Conservation (phyloP, 2,888 invertebrate genomes). For the Drosophila neoperkinsi region DNA sequence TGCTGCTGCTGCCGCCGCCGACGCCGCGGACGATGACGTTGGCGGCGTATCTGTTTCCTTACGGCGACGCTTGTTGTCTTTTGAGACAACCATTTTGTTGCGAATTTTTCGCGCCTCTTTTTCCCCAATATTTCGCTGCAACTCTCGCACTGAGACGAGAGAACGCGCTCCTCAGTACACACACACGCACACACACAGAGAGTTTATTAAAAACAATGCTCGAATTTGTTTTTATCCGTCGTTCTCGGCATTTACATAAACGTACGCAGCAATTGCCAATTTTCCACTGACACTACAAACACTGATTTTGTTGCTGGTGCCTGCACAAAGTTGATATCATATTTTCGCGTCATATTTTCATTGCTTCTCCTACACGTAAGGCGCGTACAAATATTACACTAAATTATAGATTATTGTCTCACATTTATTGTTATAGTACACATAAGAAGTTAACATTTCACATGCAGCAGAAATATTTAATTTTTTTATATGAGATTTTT, state of each 20-base stretch:
- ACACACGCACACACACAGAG: not conserved
- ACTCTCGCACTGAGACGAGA: conserved; percentile 27
- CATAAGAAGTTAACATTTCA: conserved; percentile 55
- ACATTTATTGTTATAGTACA: conserved; percentile 38
- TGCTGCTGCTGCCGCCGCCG: conserved; percentile 45
- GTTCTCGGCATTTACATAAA: conserved; percentile 57
- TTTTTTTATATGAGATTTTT: conserved; percentile 66
- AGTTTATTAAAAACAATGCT: conserved; percentile 33
- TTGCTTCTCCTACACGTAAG: conserved; percentile 30
- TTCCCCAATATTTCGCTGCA: conserved; percentile 53
- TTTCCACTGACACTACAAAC: conserved; percentile 80
- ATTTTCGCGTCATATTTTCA: conserved; percentile 82
- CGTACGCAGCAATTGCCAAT: conserved; percentile 69
- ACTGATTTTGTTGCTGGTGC: conserved; percentile 75
- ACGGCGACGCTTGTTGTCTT: conserved; percentile 85
- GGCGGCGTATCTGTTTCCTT: conserved; percentile 82
- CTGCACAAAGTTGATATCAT: conserved; percentile 68
- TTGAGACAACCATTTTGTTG: conserved; percentile 85
- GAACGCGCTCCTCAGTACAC: conserved; percentile 37
- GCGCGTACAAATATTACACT: conserved; percentile 29
- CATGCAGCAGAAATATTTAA: conserved; percentile 49
- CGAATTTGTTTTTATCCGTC: conserved; percentile 58
- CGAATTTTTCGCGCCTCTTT: conserved; percentile 77
- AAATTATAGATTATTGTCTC: conserved; percentile 66
- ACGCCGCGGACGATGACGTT: conserved; percentile 74